Conservation (phyloP, 2,113 vertebrate species). For the Eidolon helvum region DNA sequence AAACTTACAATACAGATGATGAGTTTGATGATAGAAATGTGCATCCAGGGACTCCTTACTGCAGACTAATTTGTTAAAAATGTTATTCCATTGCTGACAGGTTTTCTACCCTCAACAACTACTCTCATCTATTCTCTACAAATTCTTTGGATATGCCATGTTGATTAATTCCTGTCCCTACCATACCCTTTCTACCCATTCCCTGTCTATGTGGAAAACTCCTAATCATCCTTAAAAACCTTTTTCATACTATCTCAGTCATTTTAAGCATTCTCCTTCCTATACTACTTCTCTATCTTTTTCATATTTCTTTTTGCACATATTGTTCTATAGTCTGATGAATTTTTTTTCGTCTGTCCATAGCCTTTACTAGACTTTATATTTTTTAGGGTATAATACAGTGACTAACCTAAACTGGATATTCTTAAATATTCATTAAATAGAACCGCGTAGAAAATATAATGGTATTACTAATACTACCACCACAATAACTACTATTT, state of each 20-base stretch:
- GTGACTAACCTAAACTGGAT: neutral
- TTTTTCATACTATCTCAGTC: neutral
- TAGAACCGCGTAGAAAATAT: neutral
- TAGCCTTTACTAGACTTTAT: neutral
- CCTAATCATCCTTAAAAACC: slow-evolving; percentile 40
- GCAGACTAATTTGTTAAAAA: slow-evolving; percentile 54
- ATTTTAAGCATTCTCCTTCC: neutral
- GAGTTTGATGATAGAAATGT: slow-evolving; percentile 43
- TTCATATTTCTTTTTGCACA: neutral
- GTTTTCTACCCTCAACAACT: neutral
- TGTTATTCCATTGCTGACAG: slow-evolving; percentile 1
- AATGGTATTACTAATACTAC: neutral
- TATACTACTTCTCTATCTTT: neutral
- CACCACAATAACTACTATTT: neutral
- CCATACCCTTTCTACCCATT: neutral
- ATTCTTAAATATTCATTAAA: neutral
- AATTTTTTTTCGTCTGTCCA: neutral
- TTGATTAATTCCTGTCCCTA: neutral
- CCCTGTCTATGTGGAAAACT: neutral
- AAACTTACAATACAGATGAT: slow-evolving; percentile 16
- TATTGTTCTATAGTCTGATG: neutral
- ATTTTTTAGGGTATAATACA: neutral
- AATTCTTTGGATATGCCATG: neutral
- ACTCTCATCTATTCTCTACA: neutral
- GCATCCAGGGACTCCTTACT: neutral